Evolutionary conservation across 2,888 invertebrate genomes (phyloP).

Genomic region (Rhimphoctona megacephalus): DNA sequence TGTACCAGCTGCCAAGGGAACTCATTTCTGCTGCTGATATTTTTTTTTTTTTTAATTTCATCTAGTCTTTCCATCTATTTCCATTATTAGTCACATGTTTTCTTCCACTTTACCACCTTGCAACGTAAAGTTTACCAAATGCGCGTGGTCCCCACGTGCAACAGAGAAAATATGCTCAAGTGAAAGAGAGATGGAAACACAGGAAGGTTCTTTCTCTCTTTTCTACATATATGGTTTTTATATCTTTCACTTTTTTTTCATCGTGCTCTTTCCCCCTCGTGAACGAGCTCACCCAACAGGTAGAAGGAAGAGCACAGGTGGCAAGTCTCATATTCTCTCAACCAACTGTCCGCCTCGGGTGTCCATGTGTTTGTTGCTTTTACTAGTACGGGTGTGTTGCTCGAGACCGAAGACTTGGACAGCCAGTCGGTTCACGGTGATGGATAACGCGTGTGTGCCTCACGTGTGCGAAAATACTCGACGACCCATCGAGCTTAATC

Average conservation of each 20-base stretch:
- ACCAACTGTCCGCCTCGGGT: conserved; percentile 55
- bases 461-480: conserved; percentile 29
- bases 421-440: conserved; percentile 77
- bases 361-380: conserved; percentile 48
- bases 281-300: conserved; percentile 73
- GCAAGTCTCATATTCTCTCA: conserved; percentile 76
- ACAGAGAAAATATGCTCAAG: conserved; percentile 19
- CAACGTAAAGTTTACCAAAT: conserved; percentile 49
- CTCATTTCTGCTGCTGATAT: conserved; percentile 13
- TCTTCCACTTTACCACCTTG: conserved; percentile 43
- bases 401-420: conserved; percentile 74
- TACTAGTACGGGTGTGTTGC: conserved; percentile 46
- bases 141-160: conserved; percentile 64
- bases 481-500: conserved; percentile 10
- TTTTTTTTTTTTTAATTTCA: neutral
- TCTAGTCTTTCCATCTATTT: conserved; percentile 18
- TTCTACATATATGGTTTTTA: conserved; percentile 50
- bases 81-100: conserved; percentile 30
- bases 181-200: conserved; percentile 38
- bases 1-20: conserved; percentile 32
- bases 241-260: conserved; percentile 59
- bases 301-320: conserved; percentile 79
- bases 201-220: conserved; percentile 69
- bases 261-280: conserved; percentile 39
- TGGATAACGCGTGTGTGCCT: conserved; percentile 74